Evolutionary conservation across 2,888 invertebrate species (phyloP), one percentile per base, ranked within the genome.

Genomic region (Unio delphinus): DNA sequence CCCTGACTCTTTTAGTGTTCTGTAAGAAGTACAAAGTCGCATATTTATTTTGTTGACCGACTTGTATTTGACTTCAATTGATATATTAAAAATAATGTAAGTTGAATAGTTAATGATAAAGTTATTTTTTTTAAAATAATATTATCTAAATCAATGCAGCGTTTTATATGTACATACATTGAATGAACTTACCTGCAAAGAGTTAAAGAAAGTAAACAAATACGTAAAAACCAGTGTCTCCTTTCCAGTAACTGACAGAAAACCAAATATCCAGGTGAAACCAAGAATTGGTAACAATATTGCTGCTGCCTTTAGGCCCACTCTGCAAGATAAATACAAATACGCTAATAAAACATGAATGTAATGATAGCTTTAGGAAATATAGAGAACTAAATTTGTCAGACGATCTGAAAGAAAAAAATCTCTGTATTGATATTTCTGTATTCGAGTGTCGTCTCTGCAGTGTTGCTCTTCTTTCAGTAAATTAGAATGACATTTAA

Each of bases 211-310:
- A 18, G 83, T 83, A 78, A 90, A 90, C 26, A 90, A 81, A 78
- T 90, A 90, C 3, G 89, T 88, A 67, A 90, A 86, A 5, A 84
- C 83, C 4, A 88, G 34, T 61, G 83, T 82, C 34, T 80, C 81
- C 23, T 75, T 75, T 30, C 74, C 73, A 64, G 85, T 81, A 26
- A 87, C 85, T 1, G 89, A 87, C 59, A 90, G 76, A 73, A 90
- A 90, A 5, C 89, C 90, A 63, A 90, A 87, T 4, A 83, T 82
- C 90, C 91, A 91, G 3, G 90, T 91, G 55, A 90, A 86, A 4
- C 91, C 91, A 4, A 91, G 81, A 20, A 91, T 78, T 18, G 90
- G 90, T 1, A 90, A 83, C 23, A 91, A 76, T 30, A 90, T 88
- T 3, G 85, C 85, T 0, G 90, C 88, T 3, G 90, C 91, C 65